A percentile compares a stretch with the other conserved stretches of the same genome.
These are phyloP conservation scores for Gymnothorax javanicus DNA, from an alignment of 2,797 vertebrate species.

Conservation along the genomic window DNA sequence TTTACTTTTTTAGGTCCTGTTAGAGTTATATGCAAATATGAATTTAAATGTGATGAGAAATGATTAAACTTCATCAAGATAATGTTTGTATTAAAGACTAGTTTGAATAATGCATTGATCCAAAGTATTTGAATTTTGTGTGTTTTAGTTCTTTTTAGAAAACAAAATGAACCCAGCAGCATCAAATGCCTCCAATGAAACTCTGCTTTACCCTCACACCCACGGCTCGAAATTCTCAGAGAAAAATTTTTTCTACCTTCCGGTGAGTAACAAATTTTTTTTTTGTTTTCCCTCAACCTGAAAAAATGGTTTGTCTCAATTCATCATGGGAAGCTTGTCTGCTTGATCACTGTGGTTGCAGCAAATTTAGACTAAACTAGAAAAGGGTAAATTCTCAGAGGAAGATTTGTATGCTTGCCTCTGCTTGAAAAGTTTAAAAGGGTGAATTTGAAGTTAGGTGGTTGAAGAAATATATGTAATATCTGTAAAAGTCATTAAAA, in stretches of 20 bases:
- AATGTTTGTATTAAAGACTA: neutral
- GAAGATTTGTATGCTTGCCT: no score
- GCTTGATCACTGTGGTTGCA: neutral
- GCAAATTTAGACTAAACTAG: neutral
- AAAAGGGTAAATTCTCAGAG: neutral
- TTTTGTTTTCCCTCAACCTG: neutral
- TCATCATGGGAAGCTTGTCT: neutral
- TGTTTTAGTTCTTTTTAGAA: slow-evolving; percentile 86
- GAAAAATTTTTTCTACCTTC: slow-evolving; percentile 87
- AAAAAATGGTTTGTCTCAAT: neutral
- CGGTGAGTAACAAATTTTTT: slow-evolving; percentile 75
- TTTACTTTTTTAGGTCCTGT: neutral
- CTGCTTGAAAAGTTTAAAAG: no score
- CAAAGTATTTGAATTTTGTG: neutral
- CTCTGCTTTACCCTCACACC: slow-evolving; percentile 58
- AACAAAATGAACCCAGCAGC: slow-evolving; percentile 64
- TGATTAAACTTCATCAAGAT: neutral
- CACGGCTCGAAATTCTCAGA: slow-evolving; percentile 62
- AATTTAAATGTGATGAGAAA: neutral
- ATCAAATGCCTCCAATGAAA: slow-evolving; percentile 82
- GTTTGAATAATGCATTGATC: neutral
- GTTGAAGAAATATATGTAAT: no score
- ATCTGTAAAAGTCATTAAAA: no score
- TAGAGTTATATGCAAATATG: neutral
- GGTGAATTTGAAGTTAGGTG: no score